Base-by-base conservation (phyloP, 2,113 vertebrate species). In the Xiphophorus couchianus region DNA sequence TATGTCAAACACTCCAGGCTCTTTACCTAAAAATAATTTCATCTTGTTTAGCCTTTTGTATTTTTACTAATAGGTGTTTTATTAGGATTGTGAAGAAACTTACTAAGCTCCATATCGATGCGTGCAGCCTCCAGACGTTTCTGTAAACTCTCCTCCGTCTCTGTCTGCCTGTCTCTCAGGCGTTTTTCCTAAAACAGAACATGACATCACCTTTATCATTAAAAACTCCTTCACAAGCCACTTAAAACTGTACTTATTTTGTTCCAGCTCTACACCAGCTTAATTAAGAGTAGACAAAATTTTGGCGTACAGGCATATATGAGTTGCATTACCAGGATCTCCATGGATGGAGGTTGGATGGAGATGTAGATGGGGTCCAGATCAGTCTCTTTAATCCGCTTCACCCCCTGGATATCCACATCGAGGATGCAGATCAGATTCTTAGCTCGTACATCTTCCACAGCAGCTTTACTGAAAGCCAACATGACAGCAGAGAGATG, bases 351-450 rank as follows among this genome's bases (percentile, higher is more conserved):
- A 0, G 97, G 95, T 86, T 97, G 97, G 85, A 99, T 95, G 0
- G 94, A 98, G 94, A 99, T 94, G 84, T 97, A 99, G 90, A 99
- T 96, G 61, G 98, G 97, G 73, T 88, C 92, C 63, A 99, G 94
- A 61, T 98, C 97, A 0, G 96, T 99, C 91, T 94, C 94, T 93
- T 99, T 99, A 84, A 99, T 96, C 92, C 95, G 97, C 74, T 85
- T 96, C 78, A 99, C 97, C 0, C 97, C 98, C 87, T 99, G 98
- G 90, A 99, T 96, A 90, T 99, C 97, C 5, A 99, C 94, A 33
- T 99, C 98, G 1, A 99, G 93, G 84, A 99, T 93, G 27, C 98
- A 99, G 93, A 99, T 99, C 74, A 96, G 94, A 88, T 99, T 99
- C 93, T 94, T 91, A 60, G 96, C 96, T 90, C 94, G 95, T 27